phyloP scores from a whole-genome alignment of 2,797 vertebrate genomes.

The Gymnodraco acuticeps region DNA sequence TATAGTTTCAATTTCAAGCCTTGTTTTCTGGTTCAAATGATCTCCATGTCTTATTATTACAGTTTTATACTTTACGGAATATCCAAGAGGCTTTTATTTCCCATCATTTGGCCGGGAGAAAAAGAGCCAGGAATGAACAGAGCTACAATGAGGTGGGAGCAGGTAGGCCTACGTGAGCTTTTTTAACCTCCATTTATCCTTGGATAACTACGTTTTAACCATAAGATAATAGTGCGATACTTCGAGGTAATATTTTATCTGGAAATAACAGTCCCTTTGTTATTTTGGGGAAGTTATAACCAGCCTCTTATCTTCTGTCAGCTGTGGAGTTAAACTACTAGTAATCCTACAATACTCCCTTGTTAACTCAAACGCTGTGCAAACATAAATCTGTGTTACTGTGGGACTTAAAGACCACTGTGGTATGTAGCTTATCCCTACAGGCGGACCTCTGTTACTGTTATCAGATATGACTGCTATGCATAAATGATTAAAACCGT shows the following conservation, averaged over 20 bases:
- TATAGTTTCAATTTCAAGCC: not conserved
- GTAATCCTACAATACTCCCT: not conserved
- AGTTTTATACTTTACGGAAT: not conserved
- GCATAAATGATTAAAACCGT: not conserved
- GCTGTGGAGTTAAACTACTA: not conserved
- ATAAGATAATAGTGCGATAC: not conserved
- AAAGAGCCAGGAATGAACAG: not conserved
- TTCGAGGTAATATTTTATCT: not conserved
- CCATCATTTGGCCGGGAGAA: not conserved
- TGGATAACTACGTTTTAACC: not conserved
- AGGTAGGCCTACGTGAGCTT: not conserved
- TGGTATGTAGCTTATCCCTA: not conserved
- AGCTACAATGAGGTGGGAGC: not conserved
- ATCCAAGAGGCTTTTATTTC: not conserved
- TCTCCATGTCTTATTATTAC: not conserved
- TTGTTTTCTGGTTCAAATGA: not conserved
- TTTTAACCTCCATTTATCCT: not conserved
- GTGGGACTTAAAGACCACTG: not conserved
- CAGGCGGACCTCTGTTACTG: not conserved
- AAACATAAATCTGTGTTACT: not conserved
- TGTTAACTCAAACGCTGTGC: not conserved
- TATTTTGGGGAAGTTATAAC: not conserved
- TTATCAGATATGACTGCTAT: not conserved
- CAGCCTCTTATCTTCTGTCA: not conserved
- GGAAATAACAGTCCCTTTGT: not conserved